Evolutionary conservation across 2,888 invertebrate species (phyloP), one percentile per base, ranked within the genome.

Genomic region (Spodoptera picta): DNA sequence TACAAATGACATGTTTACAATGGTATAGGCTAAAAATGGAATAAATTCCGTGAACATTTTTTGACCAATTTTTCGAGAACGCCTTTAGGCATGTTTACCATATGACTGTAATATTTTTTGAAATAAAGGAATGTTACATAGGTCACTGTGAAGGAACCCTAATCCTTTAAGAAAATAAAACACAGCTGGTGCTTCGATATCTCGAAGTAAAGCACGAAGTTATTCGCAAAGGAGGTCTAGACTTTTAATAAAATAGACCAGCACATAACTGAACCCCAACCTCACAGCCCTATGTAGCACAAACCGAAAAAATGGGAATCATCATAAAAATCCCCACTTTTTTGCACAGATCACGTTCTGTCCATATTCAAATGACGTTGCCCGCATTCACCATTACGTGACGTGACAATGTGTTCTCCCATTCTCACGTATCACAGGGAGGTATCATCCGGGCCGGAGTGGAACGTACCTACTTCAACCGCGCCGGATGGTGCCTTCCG

Each of bases 401-500:
- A 75, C 75, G 71, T 73, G 78, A 75, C 75, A 69, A 56, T 62
- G 65, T 73, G 54, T 67, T 57, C 55, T 50, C 52, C 57, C 65
- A 65, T 75, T 73, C 49, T 41, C 73, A 76, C 73, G 73, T 64
- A 56, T 54, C 57, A 7, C 12, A 5, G 43, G 36, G 71, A 63
- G 65, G 61, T 63, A 76, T 74, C 71, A 71, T 65, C 52, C 45
- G 70, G 76, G 48, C 50, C 61, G 53, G 58, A 75, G 69, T 41
- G 67, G 73, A 79, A 62, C 70, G 51, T 55, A 73, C 53, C 72
- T 69, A 67, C 71, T 71, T 57, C 63, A 66, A 70, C 69, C 70
- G 61, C 65, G 56, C 83, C 87, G 84, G 86, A 83, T 79, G 77
- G 53, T 70, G 69, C 61, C 81, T 83, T 86, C 88, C 87, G 87